phyloP scores from a whole-genome alignment of 1,140 invertebrate species.

The Lerema accius region DNA sequence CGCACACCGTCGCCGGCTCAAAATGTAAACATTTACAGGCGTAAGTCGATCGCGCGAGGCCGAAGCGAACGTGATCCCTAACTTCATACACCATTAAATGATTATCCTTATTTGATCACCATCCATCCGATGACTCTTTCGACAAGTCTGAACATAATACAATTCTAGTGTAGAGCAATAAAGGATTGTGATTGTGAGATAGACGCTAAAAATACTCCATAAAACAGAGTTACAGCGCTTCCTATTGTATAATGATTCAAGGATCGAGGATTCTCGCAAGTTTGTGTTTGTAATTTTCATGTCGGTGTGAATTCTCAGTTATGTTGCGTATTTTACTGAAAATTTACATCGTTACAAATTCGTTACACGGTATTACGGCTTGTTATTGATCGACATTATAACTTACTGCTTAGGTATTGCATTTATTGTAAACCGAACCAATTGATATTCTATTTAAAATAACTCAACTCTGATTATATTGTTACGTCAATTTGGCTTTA shows the following conservation, averaged over 20 bases:
- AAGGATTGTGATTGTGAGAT: conserved; percentile 22
- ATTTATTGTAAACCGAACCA: too few relatives aligned
- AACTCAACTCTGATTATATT: too few relatives aligned
- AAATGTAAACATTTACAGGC: conserved; percentile 82
- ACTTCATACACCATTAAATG: conserved; percentile 56
- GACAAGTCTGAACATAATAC: conserved; percentile 3
- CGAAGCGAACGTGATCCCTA: conserved; percentile 65
- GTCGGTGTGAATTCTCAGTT: conserved; percentile 6
- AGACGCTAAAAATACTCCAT: conserved; percentile 39
- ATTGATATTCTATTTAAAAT: too few relatives aligned
- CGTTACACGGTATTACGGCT: too few relatives aligned
- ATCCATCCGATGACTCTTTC: conserved; percentile 38
- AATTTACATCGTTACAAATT: not conserved
- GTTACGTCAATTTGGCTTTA: too few relatives aligned
- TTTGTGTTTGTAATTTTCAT: conserved; percentile 39
- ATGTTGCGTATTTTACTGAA: conserved; percentile 28
- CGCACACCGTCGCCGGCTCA: conserved; percentile 60
- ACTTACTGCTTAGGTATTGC: too few relatives aligned
- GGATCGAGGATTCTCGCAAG: conserved; percentile 35
- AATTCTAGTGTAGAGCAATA: not conserved
- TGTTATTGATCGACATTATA: too few relatives aligned
- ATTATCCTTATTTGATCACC: conserved; percentile 51
- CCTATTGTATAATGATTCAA: conserved; percentile 45
- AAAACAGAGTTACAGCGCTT: conserved; percentile 35
- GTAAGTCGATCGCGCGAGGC: conserved; percentile 66